These are phyloP conservation scores for Chelonus formosanus DNA, from an alignment of 2,888 invertebrate species.

Conservation along the genomic window DNA sequence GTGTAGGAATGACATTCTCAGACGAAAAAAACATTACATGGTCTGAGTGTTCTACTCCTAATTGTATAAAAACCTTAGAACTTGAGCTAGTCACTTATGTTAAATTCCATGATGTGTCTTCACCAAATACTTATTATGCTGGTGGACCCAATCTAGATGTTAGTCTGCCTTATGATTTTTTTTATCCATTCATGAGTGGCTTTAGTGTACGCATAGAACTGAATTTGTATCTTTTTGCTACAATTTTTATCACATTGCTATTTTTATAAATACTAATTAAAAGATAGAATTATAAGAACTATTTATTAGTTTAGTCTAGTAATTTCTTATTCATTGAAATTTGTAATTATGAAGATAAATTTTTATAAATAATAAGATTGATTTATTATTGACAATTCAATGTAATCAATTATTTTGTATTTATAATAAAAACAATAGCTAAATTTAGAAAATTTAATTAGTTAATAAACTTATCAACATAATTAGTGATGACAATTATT, in stretches of 20 bases:
- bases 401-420: too few species aligned
- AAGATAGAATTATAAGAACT: too few species aligned
- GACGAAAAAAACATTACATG: conserved; percentile 51
- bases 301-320: neutral
- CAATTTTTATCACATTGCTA: conserved; percentile 1
- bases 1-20: conserved; percentile 52
- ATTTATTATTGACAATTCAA: too few species aligned
- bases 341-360: too few species aligned
- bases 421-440: too few species aligned
- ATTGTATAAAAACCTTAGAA: conserved; percentile 49
- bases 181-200: conserved; percentile 72
- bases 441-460: too few species aligned
- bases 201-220: conserved; percentile 1
- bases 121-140: conserved; percentile 65
- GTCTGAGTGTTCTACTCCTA: conserved; percentile 50
- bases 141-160: conserved; percentile 73
- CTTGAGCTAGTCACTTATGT: conserved; percentile 52
- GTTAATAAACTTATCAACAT: too few species aligned
- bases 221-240: neutral
- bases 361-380: too few species aligned
- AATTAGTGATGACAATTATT: too few species aligned
- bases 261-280: neutral
- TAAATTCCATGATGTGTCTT: conserved; percentile 66
- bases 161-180: conserved; percentile 77
- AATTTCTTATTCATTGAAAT: neutral